A percentile compares a stretch with the other conserved stretches of the same genome.
phyloP scores from a whole-genome alignment of 2,888 invertebrate genomes.

The Taphrorychus bicolor region DNA sequence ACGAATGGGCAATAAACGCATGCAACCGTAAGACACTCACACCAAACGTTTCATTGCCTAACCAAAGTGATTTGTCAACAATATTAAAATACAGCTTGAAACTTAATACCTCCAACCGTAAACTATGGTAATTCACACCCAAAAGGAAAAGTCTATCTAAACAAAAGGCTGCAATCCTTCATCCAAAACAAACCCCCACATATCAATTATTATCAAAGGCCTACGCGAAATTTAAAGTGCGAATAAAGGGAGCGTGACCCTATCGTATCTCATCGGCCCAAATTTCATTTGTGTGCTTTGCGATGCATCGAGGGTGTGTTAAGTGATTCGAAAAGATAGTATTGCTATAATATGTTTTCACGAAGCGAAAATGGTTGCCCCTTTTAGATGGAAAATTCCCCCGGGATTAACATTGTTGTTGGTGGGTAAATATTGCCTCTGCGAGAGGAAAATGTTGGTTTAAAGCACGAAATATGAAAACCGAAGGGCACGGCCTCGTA shows the following conservation, averaged over 20 bases:
- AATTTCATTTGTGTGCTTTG: constrained; percentile 31
- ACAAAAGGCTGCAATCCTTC: too few species aligned
- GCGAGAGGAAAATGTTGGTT: constrained; percentile 5
- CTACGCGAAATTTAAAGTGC: constrained; percentile 20
- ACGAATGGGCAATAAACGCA: neutral
- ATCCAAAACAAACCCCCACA: too few species aligned
- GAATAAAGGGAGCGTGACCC: constrained; percentile 17
- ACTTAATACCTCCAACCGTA: neutral
- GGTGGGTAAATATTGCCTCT: constrained; percentile 20
- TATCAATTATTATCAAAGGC: constrained; percentile 5
- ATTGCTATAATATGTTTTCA: constrained; percentile 34
- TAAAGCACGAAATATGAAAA: neutral
- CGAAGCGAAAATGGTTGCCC: constrained; percentile 13
- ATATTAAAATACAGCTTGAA: neutral
- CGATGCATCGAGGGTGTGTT: constrained; percentile 21
- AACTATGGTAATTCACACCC: neutral
- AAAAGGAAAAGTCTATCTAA: neutral
- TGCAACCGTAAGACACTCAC: too few species aligned
- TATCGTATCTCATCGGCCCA: constrained; percentile 11
- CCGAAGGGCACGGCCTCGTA: neutral
- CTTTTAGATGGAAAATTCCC: constrained; percentile 17
- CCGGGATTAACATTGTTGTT: constrained; percentile 17
- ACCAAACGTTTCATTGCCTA: neutral
- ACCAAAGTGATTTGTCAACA: neutral
- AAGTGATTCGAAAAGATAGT: constrained; percentile 32